Base-by-base conservation (phyloP, 2,888 invertebrate genomes). In the Norana najaformis region DNA sequence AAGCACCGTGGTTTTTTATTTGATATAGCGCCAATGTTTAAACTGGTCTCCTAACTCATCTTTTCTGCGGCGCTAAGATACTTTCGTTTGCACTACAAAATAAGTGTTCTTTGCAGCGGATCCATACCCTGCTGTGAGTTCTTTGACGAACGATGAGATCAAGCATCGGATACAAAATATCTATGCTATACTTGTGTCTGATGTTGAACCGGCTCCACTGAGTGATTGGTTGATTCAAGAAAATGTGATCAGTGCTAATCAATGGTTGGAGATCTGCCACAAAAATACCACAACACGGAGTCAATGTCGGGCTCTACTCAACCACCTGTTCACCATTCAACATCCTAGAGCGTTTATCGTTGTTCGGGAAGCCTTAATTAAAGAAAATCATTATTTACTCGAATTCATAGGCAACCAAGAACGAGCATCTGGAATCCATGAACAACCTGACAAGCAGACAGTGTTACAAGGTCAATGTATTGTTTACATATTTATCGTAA, bases 341-440 rank as follows among this genome's bases (percentile, higher is more conserved):
- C 85, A 85, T 16, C 85, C 85, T 23, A 85, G 37, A 37, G 85
- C 85, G 34, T 85, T 85, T 85, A 13, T 36, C 20, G 85, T 85
- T 23, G 85, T 85, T 35, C 20, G 34, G 20, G 5, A 85, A 36
- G 35, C 35, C 36, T 37, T 85, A 85, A 23, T 20, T 35, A n/a
- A 85, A 36, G 85, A 85, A 35, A 16, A n/a, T 85, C 85, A 85
- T 35, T 85, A 37, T 6, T 37, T 85, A 36, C 36, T 85, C 5
- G 36, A 85, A 37, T 35, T 20, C 8, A 85, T 85, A 23, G 85
- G 35, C 36, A 85, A 23, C 35, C 85, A 69, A n/a, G 8, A 69
- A 69, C 69, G 30, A n/a, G 69, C 30, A 69, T 69, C 0, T 2
- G 30, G 30, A n/a, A 0, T n/a, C 69, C 69, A n/a, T 69, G n/a